A percentile compares a stretch with the other conserved stretches of the same genome.
phyloP scores from a whole-genome alignment of 2,888 invertebrate genomes.

The Drosophila tanythrix region DNA sequence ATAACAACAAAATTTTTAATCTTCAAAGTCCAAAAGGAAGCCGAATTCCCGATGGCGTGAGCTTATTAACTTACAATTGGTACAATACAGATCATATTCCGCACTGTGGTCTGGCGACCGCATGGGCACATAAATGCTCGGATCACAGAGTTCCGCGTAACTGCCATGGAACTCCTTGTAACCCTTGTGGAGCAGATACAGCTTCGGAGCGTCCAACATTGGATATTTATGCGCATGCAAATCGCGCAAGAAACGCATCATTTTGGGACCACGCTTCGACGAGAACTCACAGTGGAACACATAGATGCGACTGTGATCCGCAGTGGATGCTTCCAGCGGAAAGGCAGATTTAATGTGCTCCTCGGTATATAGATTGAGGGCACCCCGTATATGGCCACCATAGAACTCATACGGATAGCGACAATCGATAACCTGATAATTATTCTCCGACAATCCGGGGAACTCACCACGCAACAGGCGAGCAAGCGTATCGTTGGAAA shows the following conservation, averaged over 20 bases:
- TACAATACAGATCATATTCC: constrained; percentile 89
- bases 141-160: constrained; percentile 89
- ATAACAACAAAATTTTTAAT: no score
- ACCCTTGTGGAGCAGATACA: constrained; percentile 96
- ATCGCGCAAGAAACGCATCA: constrained; percentile 93
- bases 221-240: constrained; percentile 89
- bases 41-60: no score
- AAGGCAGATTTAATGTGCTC: constrained; percentile 89
- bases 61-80: constrained; percentile 88
- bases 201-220: constrained; percentile 93
- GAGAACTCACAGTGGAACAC: constrained; percentile 99
- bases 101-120: constrained; percentile 90
- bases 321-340: constrained; percentile 60
- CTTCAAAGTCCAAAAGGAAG: no score
- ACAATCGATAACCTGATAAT: constrained; percentile 93
- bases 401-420: constrained; percentile 97
- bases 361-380: constrained; percentile 92
- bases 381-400: constrained; percentile 95
- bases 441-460: constrained; percentile 86
- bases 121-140: constrained; percentile 93
- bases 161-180: constrained; percentile 93
- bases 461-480: constrained; percentile 90
- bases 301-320: constrained; percentile 88
- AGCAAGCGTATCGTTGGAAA: constrained; percentile 90
- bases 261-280: constrained; percentile 95